Evolutionary conservation across 2,797 vertebrate species (phyloP).

Genomic region (Sebastes ruberrimus): DNA sequence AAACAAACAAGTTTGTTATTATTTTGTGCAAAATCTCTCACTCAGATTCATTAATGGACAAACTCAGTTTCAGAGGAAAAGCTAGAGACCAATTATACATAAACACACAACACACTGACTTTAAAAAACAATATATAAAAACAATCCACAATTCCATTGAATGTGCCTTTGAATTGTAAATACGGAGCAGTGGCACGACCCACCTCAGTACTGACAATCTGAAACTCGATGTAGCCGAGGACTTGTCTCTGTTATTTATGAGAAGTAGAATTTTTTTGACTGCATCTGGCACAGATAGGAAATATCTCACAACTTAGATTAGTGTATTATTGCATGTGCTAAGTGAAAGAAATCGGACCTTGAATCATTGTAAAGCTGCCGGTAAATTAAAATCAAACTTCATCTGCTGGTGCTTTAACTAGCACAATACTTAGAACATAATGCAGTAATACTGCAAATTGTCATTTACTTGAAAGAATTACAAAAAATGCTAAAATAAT

Average conservation of each 20-base stretch:
- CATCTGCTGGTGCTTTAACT: constrained; percentile 19
- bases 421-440: neutral
- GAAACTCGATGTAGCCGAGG: neutral
- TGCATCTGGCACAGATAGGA: neutral
- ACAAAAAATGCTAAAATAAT: neutral
- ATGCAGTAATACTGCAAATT: neutral
- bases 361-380: neutral
- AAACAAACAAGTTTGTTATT: neutral
- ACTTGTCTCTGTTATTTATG: neutral
- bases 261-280: neutral
- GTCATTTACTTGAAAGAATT: neutral
- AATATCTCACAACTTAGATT: neutral
- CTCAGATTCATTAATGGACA: neutral
- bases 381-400: neutral
- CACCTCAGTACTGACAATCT: neutral
- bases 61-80: neutral
- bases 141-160: neutral
- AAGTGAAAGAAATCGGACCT: neutral
- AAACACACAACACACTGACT: neutral
- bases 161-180: neutral
- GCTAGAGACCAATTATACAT: neutral
- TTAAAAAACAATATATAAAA: neutral
- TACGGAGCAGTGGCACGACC: neutral
- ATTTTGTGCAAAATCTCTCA: constrained; percentile 37
- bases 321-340: constrained; percentile 3